Conservation (phyloP, 1,140 invertebrate genomes). For the Andrena cerasifolii region DNA sequence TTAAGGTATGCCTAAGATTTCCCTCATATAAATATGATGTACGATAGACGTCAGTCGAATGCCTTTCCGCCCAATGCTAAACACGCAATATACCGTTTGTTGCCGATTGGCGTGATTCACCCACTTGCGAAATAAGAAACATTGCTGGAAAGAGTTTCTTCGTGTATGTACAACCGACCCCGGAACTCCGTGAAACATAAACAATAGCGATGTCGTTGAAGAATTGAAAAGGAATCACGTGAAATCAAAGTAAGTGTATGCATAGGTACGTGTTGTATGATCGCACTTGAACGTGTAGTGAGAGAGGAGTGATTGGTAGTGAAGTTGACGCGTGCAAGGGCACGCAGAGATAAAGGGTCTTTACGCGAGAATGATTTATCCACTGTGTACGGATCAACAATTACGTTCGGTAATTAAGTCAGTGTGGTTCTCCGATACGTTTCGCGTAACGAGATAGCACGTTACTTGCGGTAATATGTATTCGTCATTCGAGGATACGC, state of each 20-base stretch:
- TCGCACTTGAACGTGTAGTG: too few relatives aligned
- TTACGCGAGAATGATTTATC: too few relatives aligned
- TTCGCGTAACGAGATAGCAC: not conserved
- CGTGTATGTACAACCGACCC: not conserved
- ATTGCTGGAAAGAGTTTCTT: not conserved
- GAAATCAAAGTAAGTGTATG: slow-evolving; percentile 11
- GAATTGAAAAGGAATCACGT: not conserved
- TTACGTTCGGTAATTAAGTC: not conserved
- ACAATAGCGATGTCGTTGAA: not conserved
- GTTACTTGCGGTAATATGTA: not conserved
- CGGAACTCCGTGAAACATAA: not conserved
- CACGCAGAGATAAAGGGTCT: too few relatives aligned
- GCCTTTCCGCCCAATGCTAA: too few relatives aligned
- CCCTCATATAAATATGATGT: too few relatives aligned
- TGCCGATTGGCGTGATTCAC: not conserved
- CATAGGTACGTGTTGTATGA: too few relatives aligned
- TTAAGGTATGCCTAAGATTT: too few relatives aligned
- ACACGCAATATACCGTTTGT: too few relatives aligned
- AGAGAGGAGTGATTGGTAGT: too few relatives aligned
- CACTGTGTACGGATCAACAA: too few relatives aligned
- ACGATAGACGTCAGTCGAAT: too few relatives aligned
- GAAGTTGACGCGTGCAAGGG: too few relatives aligned
- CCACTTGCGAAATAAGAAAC: not conserved
- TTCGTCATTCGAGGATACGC: not conserved
- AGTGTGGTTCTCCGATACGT: not conserved